Base-by-base conservation (phyloP, 2,797 vertebrate genomes). In the Discoglossus pictus region DNA sequence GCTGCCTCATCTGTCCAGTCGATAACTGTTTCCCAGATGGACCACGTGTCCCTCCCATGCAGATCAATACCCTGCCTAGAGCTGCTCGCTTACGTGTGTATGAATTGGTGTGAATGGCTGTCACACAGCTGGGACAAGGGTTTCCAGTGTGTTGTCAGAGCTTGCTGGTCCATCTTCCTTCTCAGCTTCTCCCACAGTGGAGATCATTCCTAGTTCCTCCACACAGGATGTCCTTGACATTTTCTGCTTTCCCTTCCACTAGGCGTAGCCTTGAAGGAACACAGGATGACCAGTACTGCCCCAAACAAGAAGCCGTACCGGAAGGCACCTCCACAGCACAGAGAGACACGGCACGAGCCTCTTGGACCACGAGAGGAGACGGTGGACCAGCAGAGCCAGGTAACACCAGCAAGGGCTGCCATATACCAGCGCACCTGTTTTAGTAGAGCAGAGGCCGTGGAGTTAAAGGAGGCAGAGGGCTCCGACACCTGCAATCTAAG, bases 251-350 rank as follows among this genome's bases (percentile, higher is more conserved):
- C 0, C 75, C 81, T 68, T 11, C 20, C 11, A 10, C 13, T 35
- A 68, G 66, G 39, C 15, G 25, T 21, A n/a, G 10, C 8, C 9
- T 4, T 7, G 18, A 6, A 2, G 15, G 56, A 52, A 34, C 58
- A 75, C 77, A 92, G 83, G 76, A 98, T 98, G 95, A 92, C 87
- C 7, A 97, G 92, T 56, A 75, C 89, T 1, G 88, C 89, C 39
- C 87, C 92, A 1, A 75, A 88, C 47, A 93, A 94, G 88, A 98
- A 98, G 86, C 96, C 96, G 17, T 98, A 98, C 79, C 93, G 96
- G 2, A 98, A 97, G 89, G 96, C 97, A 0, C 97, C 97, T 0
- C 96, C 95, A 0, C 95, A 98, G 86, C 97, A 99, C 56, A 93
- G 96, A 0, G 96, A 99, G 85, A 80, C 90, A 1, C 92, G 94